Base-by-base conservation (phyloP, 2,113 vertebrate species). In the Notothenia coriiceps region DNA sequence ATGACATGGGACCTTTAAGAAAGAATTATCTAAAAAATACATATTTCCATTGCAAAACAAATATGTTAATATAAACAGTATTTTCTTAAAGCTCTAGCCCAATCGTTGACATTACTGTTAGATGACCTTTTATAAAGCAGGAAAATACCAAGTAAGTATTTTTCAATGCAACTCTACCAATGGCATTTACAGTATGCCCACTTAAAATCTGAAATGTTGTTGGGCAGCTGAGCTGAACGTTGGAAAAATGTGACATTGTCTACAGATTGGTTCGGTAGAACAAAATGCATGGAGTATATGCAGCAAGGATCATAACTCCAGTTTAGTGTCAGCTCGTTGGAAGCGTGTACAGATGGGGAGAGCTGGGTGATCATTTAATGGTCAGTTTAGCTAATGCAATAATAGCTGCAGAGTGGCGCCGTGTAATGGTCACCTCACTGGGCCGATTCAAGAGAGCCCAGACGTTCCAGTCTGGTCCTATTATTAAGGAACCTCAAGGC, bases 341-440 rank as follows among this genome's bases (percentile, higher is more conserved):
- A 85, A 70, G 73, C 57, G 18, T 44, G 76, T 86, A 80, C 86
- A 90, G 91, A 88, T 86, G 88, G 88, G 84, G 65, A 78, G 73
- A 91, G 76, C 55, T 49, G 82, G 77, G 50, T 69, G 69, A 87
- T 94, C 88, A 91, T 93, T 93, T 94, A 92, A 92, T 90, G 92
- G 90, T 89, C 92, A 91, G 92, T 93, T 93, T 94, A 92, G 89
- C 88, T 92, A 91, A 94, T 92, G 92, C 71, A 85, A 83, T 94
- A 92, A 94, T 90, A 71, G 88, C 84, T 64, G 71, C 62, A 65
- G 83, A 90, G 90, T 85, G 76, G 77, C 73, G 62, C 80, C 12
- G 47, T 85, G 84, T 93, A 92, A 93, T 90, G 88, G 90, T 83
- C 77, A 71, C 59, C 69, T 82, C 77, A 29, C 79, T 74, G 64